These are phyloP conservation scores for Protodeltote pygarga DNA, from an alignment of 2,888 invertebrate genomes.

Conservation along the genomic window DNA sequence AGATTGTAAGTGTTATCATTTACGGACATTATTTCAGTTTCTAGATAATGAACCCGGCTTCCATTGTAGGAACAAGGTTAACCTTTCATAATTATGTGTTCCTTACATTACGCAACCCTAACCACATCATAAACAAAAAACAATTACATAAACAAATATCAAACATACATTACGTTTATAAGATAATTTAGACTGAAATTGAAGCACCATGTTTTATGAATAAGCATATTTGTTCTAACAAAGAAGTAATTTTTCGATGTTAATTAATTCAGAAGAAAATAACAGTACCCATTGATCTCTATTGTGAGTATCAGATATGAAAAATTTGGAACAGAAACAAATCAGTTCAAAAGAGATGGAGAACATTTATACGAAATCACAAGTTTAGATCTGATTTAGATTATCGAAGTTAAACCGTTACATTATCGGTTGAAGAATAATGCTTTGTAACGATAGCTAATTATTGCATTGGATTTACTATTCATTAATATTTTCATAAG, in stretches of 20 bases:
- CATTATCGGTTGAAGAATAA: slow-evolving; percentile 41
- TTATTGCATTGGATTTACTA: slow-evolving; percentile 44
- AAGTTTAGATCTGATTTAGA: slow-evolving; percentile 33
- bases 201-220: too few species aligned
- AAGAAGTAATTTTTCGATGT: too few species aligned
- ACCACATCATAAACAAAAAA: too few species aligned
- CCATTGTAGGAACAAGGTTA: slow-evolving; percentile 48
- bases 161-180: too few species aligned
- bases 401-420: slow-evolving; percentile 39
- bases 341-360: slow-evolving; percentile 31
- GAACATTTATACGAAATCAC: slow-evolving; percentile 42
- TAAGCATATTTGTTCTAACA: too few species aligned
- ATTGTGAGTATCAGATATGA: too few species aligned
- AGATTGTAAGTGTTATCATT: slow-evolving; percentile 9
- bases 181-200: too few species aligned
- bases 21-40: slow-evolving; percentile 19
- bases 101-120: too few species aligned
- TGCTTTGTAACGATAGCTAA: slow-evolving; percentile 62
- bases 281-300: too few species aligned
- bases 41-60: slow-evolving; percentile 30
- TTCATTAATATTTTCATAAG: slow-evolving; percentile 40
- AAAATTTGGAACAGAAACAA: slow-evolving; percentile 20
- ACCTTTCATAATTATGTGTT: slow-evolving; percentile 45
- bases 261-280: too few species aligned
- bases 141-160: too few species aligned